phyloP scores from a whole-genome alignment of 2,888 invertebrate genomes.

The Alviniconcha strummeri region DNA sequence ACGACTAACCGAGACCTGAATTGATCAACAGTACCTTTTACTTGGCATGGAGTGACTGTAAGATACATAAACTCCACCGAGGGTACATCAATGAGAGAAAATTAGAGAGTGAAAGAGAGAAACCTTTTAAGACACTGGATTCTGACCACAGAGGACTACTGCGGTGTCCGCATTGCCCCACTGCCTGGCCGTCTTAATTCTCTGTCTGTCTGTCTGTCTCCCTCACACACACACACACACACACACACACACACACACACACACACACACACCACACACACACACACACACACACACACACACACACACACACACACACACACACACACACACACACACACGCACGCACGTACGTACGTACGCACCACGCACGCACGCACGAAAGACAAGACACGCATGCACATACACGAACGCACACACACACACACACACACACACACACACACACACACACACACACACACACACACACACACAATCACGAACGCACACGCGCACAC shows the following conservation, averaged over 20 bases:
- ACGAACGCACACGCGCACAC: not conserved
- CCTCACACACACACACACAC: not conserved
- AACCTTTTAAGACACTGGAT: too few relatives aligned
- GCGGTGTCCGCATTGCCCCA: too few relatives aligned
- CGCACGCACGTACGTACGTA: not conserved
- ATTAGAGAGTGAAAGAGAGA: too few relatives aligned
- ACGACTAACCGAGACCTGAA: too few relatives aligned
- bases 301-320: not conserved
- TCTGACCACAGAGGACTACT: too few relatives aligned
- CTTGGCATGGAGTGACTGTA: too few relatives aligned
- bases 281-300: conserved; percentile 3
- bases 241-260: not conserved
- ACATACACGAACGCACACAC: not conserved
- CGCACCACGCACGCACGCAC: not conserved
- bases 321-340: not conserved
- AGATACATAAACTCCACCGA: too few relatives aligned
- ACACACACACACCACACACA: too few relatives aligned
- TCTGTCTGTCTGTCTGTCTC: not conserved
- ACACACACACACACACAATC: conserved; percentile 9
- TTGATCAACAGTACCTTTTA: too few relatives aligned
- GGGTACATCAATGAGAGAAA: too few relatives aligned
- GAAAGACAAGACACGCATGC: too few relatives aligned
- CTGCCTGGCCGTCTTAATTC: not conserved
- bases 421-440: conserved; percentile 5
- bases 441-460: not conserved